Base-by-base conservation (phyloP, 2,888 invertebrate genomes). In the Heteropelma amictum region DNA sequence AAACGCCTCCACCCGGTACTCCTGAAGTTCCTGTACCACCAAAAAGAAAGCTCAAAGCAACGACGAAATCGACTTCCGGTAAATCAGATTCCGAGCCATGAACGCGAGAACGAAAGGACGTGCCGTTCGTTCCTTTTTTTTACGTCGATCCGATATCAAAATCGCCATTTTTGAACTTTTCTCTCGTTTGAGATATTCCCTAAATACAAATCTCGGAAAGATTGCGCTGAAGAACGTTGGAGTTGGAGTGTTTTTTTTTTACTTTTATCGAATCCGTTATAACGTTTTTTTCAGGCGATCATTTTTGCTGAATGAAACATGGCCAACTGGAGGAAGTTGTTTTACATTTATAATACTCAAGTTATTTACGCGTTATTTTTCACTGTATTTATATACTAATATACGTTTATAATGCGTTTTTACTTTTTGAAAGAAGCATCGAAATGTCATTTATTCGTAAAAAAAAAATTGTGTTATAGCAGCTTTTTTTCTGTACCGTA, bases 1-100 rank as follows among this genome's bases (percentile, higher is more conserved):
- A 91, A 74, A 91, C 91, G 53, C 91, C 91, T 8, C 91, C 92
- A 14, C 84, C 87, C 12, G 89, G 87, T 67, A 77, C 78, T 51
- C 73, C 84, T 8, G 84, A 85, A 17, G 76, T 78, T 38, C 90
- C 91, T 23, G 89, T 92, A 61, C 92, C 92, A 2, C 91, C 88
- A 1, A 88, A 88, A 40, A 79, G 88, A 72, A 89, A 88, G 80
- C 58, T 75, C 6, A 88, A 88, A 79, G 70, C 78, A 6, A 72
- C 78, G 54, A 69, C 75, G 26, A 79, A 80, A 68, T 72, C 77
- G 8, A 56, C 75, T 7, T 60, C 53, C 51, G 80, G 80, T 21
- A 86, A 85, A 68, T 28, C 82, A 10, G 84, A 86, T 30, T 47
- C 78, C 49, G 84, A 84, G 69, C 77, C 82, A 69, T 83, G 78